Percentiles rank a stretch among this genome's conserved stretches.
phyloP scores from a whole-genome alignment of 2,113 vertebrate species.

The Dromas ardeola region DNA sequence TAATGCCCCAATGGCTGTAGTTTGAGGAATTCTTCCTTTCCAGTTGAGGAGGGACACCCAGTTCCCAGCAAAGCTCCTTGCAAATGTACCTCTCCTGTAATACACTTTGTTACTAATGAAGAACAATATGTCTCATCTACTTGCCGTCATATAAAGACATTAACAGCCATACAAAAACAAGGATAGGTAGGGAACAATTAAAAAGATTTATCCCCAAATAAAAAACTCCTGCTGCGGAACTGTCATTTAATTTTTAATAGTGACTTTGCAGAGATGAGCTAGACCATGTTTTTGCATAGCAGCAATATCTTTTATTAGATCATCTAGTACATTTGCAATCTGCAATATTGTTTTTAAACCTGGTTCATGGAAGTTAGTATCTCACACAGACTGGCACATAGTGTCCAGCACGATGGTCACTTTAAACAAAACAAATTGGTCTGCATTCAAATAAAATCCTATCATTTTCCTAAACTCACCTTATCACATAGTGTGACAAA shows the following conservation, averaged over 20 bases:
- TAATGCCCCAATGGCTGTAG: neutral
- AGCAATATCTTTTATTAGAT: conserved; percentile 50
- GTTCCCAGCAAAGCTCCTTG: conserved; percentile 11
- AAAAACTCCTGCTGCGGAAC: neutral
- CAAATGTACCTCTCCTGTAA: neutral
- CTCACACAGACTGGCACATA: neutral
- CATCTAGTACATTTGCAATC: neutral
- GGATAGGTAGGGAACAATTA: conserved; percentile 9
- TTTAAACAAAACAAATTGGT: neutral
- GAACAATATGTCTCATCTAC: neutral
- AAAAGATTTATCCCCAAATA: conserved; percentile 14
- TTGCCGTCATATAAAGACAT: neutral
- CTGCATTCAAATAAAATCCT: neutral
- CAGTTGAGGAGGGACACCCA: neutral
- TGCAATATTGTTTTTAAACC: conserved; percentile 14
- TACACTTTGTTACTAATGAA: neutral
- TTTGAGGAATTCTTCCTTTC: neutral
- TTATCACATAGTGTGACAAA: neutral
- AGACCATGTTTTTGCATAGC: neutral
- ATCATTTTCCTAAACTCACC: neutral
- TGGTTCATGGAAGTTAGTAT: neutral
- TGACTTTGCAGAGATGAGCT: neutral
- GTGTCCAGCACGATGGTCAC: neutral
- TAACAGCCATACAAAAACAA: neutral
- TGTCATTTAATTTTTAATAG: conserved; percentile 18